Percentiles rank a stretch among this genome's conserved stretches.
These are phyloP conservation scores for Etia nguti DNA, from an alignment of 2,113 vertebrate genomes.

Conservation along the genomic window DNA sequence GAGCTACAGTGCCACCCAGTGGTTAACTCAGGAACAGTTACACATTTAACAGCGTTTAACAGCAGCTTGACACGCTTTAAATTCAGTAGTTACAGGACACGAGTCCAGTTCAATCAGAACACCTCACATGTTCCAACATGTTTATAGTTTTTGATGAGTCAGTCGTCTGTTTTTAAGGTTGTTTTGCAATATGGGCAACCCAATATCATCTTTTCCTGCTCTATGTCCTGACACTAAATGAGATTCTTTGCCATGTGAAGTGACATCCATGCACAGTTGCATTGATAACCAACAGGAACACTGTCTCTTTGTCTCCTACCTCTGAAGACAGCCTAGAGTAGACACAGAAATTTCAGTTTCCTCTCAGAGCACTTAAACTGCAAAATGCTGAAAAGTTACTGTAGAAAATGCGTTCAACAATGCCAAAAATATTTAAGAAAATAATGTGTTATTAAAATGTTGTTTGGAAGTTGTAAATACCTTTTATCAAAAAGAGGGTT, in stretches of 20 bases:
- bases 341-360: neutral
- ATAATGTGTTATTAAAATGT: neutral
- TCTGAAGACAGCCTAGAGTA: neutral
- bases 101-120: too few species aligned
- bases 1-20: constrained; percentile 4
- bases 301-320: neutral
- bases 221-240: neutral
- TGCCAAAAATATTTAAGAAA: neutral
- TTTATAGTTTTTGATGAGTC: too few species aligned
- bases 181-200: too few species aligned
- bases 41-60: neutral
- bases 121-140: too few species aligned
- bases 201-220: neutral
- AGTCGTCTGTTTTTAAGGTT: too few species aligned
- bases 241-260: neutral
- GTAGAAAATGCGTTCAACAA: neutral
- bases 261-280: neutral
- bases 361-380: neutral
- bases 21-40: neutral
- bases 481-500: accelerated
- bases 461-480: neutral
- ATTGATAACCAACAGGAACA: neutral
- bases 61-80: accelerated
- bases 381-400: neutral
- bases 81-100: neutral